Evolutionary conservation across 2,797 vertebrate genomes (phyloP).

Genomic region (Garrulus glandarius): DNA sequence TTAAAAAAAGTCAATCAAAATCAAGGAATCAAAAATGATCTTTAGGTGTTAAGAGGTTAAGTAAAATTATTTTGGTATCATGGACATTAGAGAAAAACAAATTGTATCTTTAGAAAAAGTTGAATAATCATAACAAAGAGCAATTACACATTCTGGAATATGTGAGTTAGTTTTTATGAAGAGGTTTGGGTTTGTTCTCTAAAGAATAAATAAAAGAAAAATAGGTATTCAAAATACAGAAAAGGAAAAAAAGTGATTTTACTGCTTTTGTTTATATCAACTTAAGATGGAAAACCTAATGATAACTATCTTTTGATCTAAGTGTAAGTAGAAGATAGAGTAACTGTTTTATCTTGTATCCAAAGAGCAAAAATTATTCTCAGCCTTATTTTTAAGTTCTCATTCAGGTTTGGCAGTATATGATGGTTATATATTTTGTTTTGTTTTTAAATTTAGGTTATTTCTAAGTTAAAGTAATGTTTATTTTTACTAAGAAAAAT

Average conservation of each 20-base stretch:
- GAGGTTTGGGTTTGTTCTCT: neutral
- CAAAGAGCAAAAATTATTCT: neutral
- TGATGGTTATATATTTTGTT: neutral
- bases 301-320: neutral
- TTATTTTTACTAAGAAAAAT: neutral
- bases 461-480: neutral
- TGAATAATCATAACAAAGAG: neutral
- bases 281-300: neutral
- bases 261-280: neutral
- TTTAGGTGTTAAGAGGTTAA: neutral
- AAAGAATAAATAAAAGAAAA: neutral
- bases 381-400: neutral
- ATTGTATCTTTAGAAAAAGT: neutral
- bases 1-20: neutral
- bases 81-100: neutral
- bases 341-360: accelerated
- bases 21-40: neutral
- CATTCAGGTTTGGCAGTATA: neutral
- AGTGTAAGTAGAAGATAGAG: neutral
- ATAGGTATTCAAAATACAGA: neutral
- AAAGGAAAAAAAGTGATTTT: neutral
- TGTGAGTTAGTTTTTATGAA: neutral
- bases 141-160: neutral
- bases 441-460: neutral
- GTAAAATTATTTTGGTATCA: neutral